Conservation (phyloP, 1,140 invertebrate genomes). For the Lordiphosa collinella region DNA sequence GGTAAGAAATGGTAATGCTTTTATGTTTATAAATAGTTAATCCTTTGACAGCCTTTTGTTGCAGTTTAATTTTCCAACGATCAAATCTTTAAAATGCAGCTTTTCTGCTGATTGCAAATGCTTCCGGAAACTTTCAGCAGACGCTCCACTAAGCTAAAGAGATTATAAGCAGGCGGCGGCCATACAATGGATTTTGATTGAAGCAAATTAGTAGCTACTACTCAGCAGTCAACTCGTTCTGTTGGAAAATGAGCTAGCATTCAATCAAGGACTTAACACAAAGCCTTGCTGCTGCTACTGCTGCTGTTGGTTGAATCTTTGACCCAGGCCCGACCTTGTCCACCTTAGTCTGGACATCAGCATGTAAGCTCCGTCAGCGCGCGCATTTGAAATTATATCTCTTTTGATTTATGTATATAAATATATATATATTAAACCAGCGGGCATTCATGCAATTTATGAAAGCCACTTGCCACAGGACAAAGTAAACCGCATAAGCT, state of each 20-base stretch:
- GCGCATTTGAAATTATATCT: slow-evolving; percentile 21
- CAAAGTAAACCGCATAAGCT: slow-evolving; percentile 23
- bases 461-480: slow-evolving; percentile 9
- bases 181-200: neutral
- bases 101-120: too few species aligned
- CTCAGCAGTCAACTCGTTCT: neutral
- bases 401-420: slow-evolving; percentile 57
- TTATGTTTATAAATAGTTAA: too few species aligned
- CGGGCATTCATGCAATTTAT: slow-evolving; percentile 55
- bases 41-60: too few species aligned
- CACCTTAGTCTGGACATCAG: slow-evolving; percentile 7
- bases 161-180: neutral
- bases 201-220: neutral
- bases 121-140: too few species aligned
- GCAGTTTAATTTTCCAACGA: too few species aligned
- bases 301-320: neutral
- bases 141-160: too few species aligned
- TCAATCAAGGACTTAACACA: slow-evolving; percentile 1
- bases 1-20: too few species aligned
- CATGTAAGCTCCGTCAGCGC: slow-evolving; percentile 42
- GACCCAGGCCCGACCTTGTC: neutral
- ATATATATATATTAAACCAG: slow-evolving; percentile 25
- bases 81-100: too few species aligned
- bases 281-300: neutral
- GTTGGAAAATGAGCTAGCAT: neutral